These are phyloP conservation scores for Chrysolina oricalcia DNA, from an alignment of 2,888 invertebrate genomes.

Conservation along the genomic window DNA sequence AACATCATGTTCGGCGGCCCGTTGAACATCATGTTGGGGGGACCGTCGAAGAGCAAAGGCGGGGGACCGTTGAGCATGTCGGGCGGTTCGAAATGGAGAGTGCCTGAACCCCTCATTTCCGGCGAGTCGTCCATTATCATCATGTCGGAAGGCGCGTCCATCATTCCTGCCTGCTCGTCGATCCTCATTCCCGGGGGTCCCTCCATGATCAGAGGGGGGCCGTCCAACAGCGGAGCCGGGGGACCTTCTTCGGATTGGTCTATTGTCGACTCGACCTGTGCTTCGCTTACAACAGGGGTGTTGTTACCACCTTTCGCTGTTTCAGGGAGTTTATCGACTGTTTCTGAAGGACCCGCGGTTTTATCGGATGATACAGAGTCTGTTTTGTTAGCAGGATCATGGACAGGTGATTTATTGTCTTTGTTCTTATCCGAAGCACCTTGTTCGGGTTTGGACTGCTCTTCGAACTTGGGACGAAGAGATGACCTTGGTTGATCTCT, in stretches of 20 bases:
- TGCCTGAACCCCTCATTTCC: neutral
- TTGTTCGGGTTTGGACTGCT: neutral
- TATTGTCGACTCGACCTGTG: neutral
- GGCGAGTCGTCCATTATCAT: neutral
- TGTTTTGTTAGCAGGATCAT: neutral
- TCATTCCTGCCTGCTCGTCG: conserved; percentile 7
- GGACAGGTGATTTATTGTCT: neutral
- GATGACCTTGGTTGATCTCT: neutral
- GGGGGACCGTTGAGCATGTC: conserved; percentile 33
- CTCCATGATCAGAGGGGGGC: conserved; percentile 20
- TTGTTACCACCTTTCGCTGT: neutral
- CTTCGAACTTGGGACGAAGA: neutral
- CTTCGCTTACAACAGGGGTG: neutral
- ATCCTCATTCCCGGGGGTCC: conserved; percentile 21
- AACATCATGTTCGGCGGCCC: conserved; percentile 40
- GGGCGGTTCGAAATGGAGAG: neutral
- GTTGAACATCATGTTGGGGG: conserved; percentile 46
- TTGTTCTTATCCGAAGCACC: neutral
- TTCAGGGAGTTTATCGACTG: neutral
- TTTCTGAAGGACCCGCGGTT: neutral
- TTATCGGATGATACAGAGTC: neutral
- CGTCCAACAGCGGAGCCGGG: conserved; percentile 16
- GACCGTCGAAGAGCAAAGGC: conserved; percentile 40
- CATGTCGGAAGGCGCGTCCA: neutral
- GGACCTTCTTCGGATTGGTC: neutral